Evolutionary conservation across 2,113 vertebrate genomes (phyloP).

Genomic region (Podarcis cretensis): DNA sequence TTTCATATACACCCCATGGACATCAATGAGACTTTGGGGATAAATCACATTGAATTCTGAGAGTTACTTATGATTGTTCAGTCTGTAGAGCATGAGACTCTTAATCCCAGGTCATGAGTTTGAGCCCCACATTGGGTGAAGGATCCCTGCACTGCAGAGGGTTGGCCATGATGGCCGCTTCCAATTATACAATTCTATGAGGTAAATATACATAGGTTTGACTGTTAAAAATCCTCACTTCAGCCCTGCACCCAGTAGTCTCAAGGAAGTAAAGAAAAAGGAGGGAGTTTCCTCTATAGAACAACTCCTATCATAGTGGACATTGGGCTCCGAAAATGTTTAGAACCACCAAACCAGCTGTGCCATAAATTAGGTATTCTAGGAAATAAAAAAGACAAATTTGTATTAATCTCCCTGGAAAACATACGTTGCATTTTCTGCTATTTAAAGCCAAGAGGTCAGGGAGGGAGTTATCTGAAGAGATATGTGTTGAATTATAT

Average conservation of each 20-base stretch:
- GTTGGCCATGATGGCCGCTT: too few species aligned
- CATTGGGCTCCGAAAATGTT: constrained; percentile 51
- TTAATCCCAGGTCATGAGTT: too few species aligned
- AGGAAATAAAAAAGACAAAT: constrained; percentile 70
- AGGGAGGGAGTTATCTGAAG: constrained; percentile 72
- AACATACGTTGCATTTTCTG: constrained; percentile 74
- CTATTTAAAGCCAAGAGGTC: constrained; percentile 78
- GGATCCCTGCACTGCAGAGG: too few species aligned
- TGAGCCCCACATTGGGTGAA: too few species aligned
- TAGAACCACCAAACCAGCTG: constrained; percentile 43
- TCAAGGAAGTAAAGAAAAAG: not conserved
- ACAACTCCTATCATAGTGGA: not conserved
- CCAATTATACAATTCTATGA: too few species aligned
- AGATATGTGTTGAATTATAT: constrained; percentile 75
- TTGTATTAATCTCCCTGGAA: constrained; percentile 81
- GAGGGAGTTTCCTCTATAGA: constrained; percentile 12
- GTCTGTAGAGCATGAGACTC: too few species aligned
- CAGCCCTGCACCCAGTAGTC: not conserved
- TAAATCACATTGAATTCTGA: not conserved
- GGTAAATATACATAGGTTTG: not conserved
- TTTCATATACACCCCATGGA: not conserved
- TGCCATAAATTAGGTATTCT: constrained; percentile 68
- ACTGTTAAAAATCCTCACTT: not conserved
- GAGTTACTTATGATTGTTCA: not conserved
- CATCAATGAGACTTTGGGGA: not conserved